phyloP scores from a whole-genome alignment of 2,113 vertebrate species.

The Nyctereutes procyonoides region DNA sequence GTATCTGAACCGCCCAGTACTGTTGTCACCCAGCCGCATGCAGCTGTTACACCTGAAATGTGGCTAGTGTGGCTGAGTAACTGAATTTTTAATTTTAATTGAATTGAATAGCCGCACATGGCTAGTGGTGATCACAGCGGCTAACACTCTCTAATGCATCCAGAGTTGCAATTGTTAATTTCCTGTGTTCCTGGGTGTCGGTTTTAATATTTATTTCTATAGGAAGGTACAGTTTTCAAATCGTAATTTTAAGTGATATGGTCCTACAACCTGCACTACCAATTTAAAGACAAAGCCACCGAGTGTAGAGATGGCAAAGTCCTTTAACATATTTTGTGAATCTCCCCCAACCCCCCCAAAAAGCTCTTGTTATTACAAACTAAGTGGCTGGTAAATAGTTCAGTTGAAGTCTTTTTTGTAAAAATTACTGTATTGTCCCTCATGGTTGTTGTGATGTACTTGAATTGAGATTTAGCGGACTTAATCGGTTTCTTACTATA shows the following conservation, averaged over 20 bases:
- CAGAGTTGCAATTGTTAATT: not conserved
- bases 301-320: not conserved
- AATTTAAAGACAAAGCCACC: not conserved
- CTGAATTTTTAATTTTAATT: conserved; percentile 30
- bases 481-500: not conserved
- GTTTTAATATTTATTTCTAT: not conserved
- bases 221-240: not conserved
- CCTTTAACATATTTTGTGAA: not conserved
- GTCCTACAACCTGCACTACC: not conserved
- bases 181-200: not conserved
- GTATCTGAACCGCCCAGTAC: rapidly evolving
- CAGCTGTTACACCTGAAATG: not conserved
- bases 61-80: not conserved
- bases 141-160: not conserved
- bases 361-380: not conserved
- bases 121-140: not conserved
- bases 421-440: not conserved
- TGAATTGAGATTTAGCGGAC: not conserved
- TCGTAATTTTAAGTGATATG: not conserved
- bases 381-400: not conserved
- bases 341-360: not conserved
- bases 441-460: not conserved
- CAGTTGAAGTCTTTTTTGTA: not conserved
- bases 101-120: not conserved
- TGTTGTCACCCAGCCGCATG: not conserved